Base-by-base conservation (phyloP, 2,113 vertebrate species). In the Eolophus roseicapilla region DNA sequence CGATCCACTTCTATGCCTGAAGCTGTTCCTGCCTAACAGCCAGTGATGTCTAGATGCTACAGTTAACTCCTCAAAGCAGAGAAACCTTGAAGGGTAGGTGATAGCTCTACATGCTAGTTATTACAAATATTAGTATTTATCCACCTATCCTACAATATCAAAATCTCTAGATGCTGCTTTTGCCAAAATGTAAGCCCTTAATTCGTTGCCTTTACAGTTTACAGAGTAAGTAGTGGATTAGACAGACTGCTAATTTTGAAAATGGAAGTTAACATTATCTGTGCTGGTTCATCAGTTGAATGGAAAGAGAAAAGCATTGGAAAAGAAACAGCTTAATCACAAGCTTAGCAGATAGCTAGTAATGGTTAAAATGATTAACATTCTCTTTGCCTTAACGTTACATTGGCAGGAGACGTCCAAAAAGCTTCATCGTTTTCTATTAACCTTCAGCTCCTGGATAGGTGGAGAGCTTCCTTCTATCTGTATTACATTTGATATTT, bases 281-380 rank as follows among this genome's bases (percentile, higher is more conserved):
- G 16, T 69, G 35, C 65, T 69, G 64, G 8, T 70, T 81, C 43
- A 18, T 88, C 69, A 55, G 49, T 55, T 9, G 39, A 59, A 59
- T 60, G 69, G 74, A 71, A 64, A 27, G 8, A 6, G 17, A 81
- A 82, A 90, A 67, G 43, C 24, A 50, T 4, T 84, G 39, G 60
- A 74, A 88, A 93, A 86, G 75, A 80, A 95, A 71, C 23, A 68
- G 39, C 74, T 87, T 93, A 95, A 90, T 87, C 67, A 77, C 41
- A 91, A 79, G 57, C 74, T 97, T 84, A 89, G 25, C 65, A 77
- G 82, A 82, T 82, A 80, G 70, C 75, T 90, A 75, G 28, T 90
- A 91, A 84, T 57, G 31, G 59, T 82, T 96, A 93, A 95, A 96
- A 94, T 91, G 28, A 82, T 92, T 95, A 73, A 85, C 3, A 3